These are phyloP conservation scores for Gephyroberyx darwinii DNA, from an alignment of 2,797 vertebrate genomes.

Conservation along the genomic window DNA sequence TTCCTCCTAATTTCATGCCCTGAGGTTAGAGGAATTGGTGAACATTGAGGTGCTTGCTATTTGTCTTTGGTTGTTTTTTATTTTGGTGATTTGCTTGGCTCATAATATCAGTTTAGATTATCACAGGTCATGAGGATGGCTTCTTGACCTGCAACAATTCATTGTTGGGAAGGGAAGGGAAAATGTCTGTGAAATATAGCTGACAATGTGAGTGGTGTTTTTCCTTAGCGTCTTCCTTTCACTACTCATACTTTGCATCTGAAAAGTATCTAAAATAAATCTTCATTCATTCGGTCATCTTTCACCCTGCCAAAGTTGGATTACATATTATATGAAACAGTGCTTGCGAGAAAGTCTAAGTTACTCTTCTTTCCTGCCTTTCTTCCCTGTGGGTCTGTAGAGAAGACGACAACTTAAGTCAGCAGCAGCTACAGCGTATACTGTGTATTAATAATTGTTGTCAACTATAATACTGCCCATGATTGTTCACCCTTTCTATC, in stretches of 20 bases:
- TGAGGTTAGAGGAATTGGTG: conserved; percentile 1
- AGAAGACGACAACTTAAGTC: neutral
- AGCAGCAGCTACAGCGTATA: neutral
- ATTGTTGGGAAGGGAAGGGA: neutral
- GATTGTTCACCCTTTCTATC: neutral
- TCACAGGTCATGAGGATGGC: neutral
- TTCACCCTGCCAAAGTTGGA: neutral
- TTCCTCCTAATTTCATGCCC: neutral
- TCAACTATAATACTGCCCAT: neutral
- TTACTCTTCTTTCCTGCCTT: neutral
- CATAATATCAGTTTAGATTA: neutral
- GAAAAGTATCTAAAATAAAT: neutral
- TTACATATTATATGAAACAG: neutral
- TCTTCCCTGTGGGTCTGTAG: neutral
- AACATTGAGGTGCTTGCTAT: conserved; percentile 13
- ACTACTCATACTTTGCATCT: neutral
- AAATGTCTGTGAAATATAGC: neutral
- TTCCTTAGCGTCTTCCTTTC: neutral
- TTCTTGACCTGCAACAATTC: conserved; percentile 13
- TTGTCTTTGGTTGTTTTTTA: conserved; percentile 4
- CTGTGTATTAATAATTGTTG: neutral
- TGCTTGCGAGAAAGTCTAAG: neutral
- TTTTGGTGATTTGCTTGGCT: neutral
- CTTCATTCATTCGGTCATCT: neutral
- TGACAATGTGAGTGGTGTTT: neutral